A percentile compares a stretch with the other conserved stretches of the same genome.
phyloP scores from a whole-genome alignment of 2,113 vertebrate species.

The mouse (Mus musculus) region DNA sequence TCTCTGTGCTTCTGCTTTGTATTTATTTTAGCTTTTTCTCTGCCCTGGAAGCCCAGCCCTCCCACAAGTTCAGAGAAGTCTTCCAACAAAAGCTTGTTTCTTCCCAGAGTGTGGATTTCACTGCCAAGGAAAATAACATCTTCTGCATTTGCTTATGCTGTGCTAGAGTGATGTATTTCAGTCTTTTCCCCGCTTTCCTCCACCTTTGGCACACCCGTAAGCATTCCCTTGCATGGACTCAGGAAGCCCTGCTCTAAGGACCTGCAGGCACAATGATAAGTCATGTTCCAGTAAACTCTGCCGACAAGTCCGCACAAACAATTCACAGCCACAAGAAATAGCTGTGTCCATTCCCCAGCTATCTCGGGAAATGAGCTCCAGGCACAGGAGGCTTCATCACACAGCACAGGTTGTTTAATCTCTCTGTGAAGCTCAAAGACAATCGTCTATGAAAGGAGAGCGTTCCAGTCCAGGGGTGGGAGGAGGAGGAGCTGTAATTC shows the following conservation, averaged over 20 bases:
- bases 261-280: background rate
- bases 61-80: constrained; percentile 27
- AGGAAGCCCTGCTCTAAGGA: background rate
- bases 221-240: background rate
- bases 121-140: constrained; percentile 70
- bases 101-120: constrained; percentile 59
- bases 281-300: background rate
- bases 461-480: background rate
- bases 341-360: background rate
- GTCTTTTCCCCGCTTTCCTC: background rate
- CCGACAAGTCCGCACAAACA: background rate
- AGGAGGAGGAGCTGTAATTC: background rate
- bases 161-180: constrained; percentile 54
- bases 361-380: background rate
- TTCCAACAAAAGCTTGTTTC: constrained; percentile 71
- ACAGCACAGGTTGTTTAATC: background rate
- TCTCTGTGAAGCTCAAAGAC: background rate
- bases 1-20: background rate
- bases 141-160: background rate
- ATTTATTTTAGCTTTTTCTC: constrained; percentile 29
- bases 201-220: background rate
- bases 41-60: background rate
- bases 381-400: background rate
- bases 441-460: constrained; percentile 32
- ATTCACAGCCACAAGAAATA: background rate